Conservation (phyloP, 2,113 vertebrate species). For the Riparia riparia region DNA sequence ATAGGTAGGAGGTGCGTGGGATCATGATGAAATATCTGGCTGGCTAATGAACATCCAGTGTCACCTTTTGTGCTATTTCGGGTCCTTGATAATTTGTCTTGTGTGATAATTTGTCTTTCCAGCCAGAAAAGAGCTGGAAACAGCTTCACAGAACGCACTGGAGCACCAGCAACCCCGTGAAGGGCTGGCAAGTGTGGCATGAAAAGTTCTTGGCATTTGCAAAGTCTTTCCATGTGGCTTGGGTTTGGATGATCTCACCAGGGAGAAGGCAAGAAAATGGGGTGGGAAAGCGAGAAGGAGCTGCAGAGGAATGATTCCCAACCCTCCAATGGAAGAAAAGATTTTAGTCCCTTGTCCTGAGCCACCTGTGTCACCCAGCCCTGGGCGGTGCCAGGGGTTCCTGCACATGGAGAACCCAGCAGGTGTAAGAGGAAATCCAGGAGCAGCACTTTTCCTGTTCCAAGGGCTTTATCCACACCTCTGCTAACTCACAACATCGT, state of each 20-base stretch:
- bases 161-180: neutral
- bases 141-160: neutral
- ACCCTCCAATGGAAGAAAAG: neutral
- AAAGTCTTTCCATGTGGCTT: neutral
- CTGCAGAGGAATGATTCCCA: neutral
- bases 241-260: neutral
- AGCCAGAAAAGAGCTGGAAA: conserved; percentile 14
- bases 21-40: neutral
- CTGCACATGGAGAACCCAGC: neutral
- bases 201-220: conserved; percentile 1
- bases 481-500: neutral
- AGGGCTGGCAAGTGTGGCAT: neutral
- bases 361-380: neutral
- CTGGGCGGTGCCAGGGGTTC: neutral
- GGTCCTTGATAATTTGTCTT: conserved; percentile 13
- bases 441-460: neutral
- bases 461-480: neutral
- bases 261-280: neutral
- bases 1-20: neutral
- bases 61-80: neutral
- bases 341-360: neutral
- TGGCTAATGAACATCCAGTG: neutral
- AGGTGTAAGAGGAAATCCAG: neutral
- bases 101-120: conserved; percentile 5
- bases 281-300: neutral